A percentile compares a stretch with the other conserved stretches of the same genome.
These are phyloP conservation scores for Apis laboriosa DNA, from an alignment of 1,140 invertebrate genomes.

Conservation along the genomic window DNA sequence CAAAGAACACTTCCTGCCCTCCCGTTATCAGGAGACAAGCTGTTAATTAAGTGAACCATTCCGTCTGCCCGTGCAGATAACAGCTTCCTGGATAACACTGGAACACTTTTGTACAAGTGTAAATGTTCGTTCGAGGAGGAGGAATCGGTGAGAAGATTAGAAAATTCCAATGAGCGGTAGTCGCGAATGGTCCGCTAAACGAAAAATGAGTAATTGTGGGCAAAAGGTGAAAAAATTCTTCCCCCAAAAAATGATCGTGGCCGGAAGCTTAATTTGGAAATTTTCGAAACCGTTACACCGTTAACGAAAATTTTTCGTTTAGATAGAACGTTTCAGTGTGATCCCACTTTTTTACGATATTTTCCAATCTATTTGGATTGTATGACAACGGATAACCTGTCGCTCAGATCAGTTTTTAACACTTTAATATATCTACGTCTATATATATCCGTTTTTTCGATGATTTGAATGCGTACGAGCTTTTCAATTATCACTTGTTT, in stretches of 20 bases:
- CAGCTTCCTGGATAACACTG: constrained; percentile 36
- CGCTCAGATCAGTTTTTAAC: no score
- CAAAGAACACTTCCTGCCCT: constrained; percentile 42
- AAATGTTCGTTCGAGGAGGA: constrained; percentile 8
- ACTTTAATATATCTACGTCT: no score
- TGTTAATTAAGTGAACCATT: constrained; percentile 52
- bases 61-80: constrained; percentile 36
- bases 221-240: not conserved
- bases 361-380: no score
- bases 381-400: no score
- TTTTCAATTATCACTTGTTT: no score
- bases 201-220: constrained; percentile 16
- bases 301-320: not conserved
- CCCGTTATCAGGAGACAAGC: constrained; percentile 51
- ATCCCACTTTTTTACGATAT: no score
- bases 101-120: constrained; percentile 36
- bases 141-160: constrained; percentile 28
- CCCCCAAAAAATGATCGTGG: not conserved
- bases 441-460: no score
- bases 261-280: constrained; percentile 1
- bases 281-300: not conserved
- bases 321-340: no score
- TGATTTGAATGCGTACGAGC: no score
- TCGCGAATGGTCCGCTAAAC: constrained; percentile 3
- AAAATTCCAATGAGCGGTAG: constrained; percentile 35